Evolutionary conservation across 2,888 invertebrate genomes (phyloP), one percentile per base, ranked within the genome.

Genomic region (Cancer borealis): DNA sequence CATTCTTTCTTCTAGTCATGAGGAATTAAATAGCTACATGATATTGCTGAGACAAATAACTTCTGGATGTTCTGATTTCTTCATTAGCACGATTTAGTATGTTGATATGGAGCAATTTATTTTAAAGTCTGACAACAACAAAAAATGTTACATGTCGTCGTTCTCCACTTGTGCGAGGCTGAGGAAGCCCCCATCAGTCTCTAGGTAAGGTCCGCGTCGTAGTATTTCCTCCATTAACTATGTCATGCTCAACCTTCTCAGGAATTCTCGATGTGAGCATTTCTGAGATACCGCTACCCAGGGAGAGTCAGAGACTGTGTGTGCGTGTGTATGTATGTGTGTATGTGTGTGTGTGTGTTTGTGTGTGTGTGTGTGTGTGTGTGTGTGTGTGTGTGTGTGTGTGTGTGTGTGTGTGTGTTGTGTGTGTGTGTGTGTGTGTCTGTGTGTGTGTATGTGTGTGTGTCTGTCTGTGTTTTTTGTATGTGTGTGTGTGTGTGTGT

Each of bases 391-490:
- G 79, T 79, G 79, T 79, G 79, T 30, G 30, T 26, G 79, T 79
- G 79, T 79, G 79, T 79, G 26, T 26, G 79, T 49, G 12, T 49
- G 6, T 12, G 26, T 79, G 79, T 79, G 79, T 79, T 79, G 79
- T 79, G 79, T 79, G 79, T 79, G 26, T 79, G 79, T 79, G 79
- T 79, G 79, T 79, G 79, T 79, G 79, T 79, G 79, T 79, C 26
- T 79, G 79, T 79, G 79, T 79, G 26, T 79, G 79, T 79, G 79
- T 79, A 26, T 79, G 79, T 8, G 79, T 79, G 79, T 79, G 79
- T 79, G 30, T 79, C 30, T 79, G 79, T 79, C 12, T 30, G 30
- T 30, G 30, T 79, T 79, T 12, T 79, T 30, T 79, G 79, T 79
- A 30, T 79, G 79, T 30, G 30, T 26, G 79, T 79, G 79, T 79